Conservation (phyloP, 1,140 invertebrate species). For the Solenopsis invicta region DNA sequence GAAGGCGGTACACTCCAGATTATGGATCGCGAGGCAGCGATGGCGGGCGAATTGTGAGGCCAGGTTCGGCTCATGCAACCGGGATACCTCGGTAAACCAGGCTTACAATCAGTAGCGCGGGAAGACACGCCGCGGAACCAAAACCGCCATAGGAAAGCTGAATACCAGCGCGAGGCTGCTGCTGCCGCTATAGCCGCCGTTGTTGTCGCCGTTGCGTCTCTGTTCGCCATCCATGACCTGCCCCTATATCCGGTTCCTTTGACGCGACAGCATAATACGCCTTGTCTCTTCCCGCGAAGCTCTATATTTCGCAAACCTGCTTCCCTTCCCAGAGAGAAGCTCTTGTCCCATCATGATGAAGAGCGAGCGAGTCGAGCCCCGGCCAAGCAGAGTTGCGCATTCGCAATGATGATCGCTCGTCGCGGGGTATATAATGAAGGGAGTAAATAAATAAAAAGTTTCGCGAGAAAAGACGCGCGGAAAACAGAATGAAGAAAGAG, state of each 20-base stretch:
- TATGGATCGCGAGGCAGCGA: constrained; percentile 66
- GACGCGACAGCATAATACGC: constrained; percentile 66
- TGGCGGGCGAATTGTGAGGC: constrained; percentile 50
- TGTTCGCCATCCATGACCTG: constrained; percentile 63
- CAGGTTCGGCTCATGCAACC: constrained; percentile 27
- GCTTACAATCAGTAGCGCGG: constrained; percentile 68
- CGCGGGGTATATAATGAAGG: constrained; percentile 23
- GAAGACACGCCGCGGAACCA: constrained; percentile 63
- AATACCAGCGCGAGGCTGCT: constrained; percentile 61
- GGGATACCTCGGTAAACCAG: constrained; percentile 72
- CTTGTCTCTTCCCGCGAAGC: neutral
- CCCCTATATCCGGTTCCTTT: constrained; percentile 71
- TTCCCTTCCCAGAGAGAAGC: constrained; percentile 17
- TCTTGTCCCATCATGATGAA: neutral
- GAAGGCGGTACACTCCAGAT: constrained; percentile 47
- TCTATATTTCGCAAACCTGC: constrained; percentile 42
- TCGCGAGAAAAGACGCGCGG: neutral
- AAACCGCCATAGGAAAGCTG: constrained; percentile 71
- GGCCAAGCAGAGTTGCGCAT: neutral
- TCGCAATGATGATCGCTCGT: constrained; percentile 29
- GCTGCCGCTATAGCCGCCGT: neutral
- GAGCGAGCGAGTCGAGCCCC: neutral
- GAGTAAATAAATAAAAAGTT: constrained; percentile 54
- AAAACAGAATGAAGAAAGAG: neutral
- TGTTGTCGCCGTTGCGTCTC: constrained; percentile 37